Evolutionary conservation across 2,888 invertebrate genomes (phyloP).

Genomic region (Aphodius sticticus): DNA sequence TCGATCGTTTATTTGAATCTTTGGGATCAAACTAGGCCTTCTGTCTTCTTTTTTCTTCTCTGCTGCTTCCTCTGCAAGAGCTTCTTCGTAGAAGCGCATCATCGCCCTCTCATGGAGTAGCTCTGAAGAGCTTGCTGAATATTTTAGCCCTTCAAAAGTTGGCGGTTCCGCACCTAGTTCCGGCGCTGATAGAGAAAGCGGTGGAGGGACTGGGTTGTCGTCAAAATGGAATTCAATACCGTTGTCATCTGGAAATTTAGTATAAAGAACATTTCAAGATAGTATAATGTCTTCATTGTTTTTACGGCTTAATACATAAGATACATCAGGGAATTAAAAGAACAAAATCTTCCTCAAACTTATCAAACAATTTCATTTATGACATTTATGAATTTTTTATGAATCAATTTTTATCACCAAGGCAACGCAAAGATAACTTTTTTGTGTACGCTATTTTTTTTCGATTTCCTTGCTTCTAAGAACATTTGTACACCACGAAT

Average conservation of each 20-base stretch:
- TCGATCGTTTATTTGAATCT: slow-evolving; percentile 64
- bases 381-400: too few species aligned
- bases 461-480: too few species aligned
- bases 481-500: too few species aligned
- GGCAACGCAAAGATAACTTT: too few species aligned
- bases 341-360: background rate
- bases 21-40: slow-evolving; percentile 51
- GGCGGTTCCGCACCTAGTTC: slow-evolving; percentile 73
- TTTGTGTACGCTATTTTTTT: too few species aligned
- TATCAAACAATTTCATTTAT: background rate
- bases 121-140: slow-evolving; percentile 84
- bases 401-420: too few species aligned
- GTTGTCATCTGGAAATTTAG: slow-evolving; percentile 39
- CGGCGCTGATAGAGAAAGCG: slow-evolving; percentile 83
- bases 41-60: slow-evolving; percentile 46
- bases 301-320: too few species aligned
- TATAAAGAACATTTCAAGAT: background rate
- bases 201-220: slow-evolving; percentile 77
- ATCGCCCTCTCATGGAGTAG: slow-evolving; percentile 83
- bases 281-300: too few species aligned
- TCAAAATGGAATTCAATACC: slow-evolving; percentile 68
- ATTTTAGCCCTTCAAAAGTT: slow-evolving; percentile 66
- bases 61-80: slow-evolving; percentile 77
- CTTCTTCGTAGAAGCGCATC: slow-evolving; percentile 82
- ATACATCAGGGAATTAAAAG: too few species aligned